phyloP scores from a whole-genome alignment of 2,113 vertebrate genomes.

The Xiphophorus couchianus region DNA sequence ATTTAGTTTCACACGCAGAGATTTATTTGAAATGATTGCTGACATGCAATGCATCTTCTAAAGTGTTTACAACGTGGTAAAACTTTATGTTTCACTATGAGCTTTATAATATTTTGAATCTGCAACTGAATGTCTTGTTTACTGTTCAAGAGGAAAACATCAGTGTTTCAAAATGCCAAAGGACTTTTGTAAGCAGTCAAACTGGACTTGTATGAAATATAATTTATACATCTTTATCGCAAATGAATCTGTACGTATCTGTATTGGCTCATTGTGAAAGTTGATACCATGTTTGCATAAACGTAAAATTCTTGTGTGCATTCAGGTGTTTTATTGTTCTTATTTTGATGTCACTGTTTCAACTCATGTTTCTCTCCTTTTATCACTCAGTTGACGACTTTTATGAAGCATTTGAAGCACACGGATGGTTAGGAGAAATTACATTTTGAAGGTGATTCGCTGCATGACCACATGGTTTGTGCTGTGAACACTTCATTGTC shows the following conservation, averaged over 20 bases:
- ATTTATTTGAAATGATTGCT: constrained; percentile 10
- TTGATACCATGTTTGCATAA: constrained; percentile 53
- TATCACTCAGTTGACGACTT: constrained; percentile 80
- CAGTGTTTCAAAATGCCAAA: constrained; percentile 50
- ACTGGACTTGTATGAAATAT: constrained; percentile 24
- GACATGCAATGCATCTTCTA: constrained; percentile 13
- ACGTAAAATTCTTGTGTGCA: constrained; percentile 39
- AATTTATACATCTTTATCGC: constrained; percentile 13
- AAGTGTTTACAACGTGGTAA: constrained; percentile 29
- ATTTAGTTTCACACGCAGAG: constrained; percentile 12
- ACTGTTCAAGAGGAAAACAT: constrained; percentile 4
- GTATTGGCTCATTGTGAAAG: constrained; percentile 38
- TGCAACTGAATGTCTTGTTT: constrained; percentile 24
- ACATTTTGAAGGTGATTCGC: constrained; percentile 87
- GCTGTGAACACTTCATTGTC: constrained; percentile 20
- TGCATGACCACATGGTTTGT: constrained; percentile 70
- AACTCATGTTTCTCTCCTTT: constrained; percentile 65
- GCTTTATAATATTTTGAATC: constrained; percentile 14
- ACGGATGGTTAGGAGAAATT: constrained; percentile 86
- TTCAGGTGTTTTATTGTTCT: constrained; percentile 9
- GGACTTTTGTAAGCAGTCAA: constrained; percentile 7
- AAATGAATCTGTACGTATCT: neutral
- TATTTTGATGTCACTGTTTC: constrained; percentile 27
- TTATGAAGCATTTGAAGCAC: constrained; percentile 83
- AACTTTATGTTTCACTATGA: constrained; percentile 21